Conservation (phyloP, 1,140 invertebrate genomes). For the Nephotettix cincticeps region DNA sequence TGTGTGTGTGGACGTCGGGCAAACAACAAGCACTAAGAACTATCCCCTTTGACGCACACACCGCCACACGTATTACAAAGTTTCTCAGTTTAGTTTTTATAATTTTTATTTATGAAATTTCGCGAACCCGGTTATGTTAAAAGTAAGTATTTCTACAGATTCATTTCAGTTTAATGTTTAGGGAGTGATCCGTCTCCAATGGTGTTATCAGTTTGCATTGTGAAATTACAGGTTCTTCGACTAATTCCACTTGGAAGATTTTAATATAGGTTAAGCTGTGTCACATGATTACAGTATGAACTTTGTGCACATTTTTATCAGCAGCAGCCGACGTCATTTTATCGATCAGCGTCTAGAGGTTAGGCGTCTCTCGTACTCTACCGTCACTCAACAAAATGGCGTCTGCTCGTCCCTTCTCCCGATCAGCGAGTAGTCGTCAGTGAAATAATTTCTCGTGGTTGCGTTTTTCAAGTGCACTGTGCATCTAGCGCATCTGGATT, state of each 20-base stretch:
- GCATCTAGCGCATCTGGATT: background rate
- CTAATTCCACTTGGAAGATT: too few relatives aligned
- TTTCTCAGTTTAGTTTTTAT: background rate
- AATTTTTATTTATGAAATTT: slow-evolving; percentile 13
- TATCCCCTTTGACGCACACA: slow-evolving; percentile 2
- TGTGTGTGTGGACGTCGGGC: slow-evolving; percentile 9
- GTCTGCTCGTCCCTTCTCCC: slow-evolving; percentile 6
- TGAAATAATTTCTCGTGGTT: background rate
- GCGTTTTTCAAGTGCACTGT: background rate
- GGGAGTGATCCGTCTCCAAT: too few relatives aligned
- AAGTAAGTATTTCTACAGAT: too few relatives aligned
- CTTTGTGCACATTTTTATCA: background rate
- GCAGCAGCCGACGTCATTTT: slow-evolving; percentile 9
- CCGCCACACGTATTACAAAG: background rate
- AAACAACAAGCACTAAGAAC: background rate
- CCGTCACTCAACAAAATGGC: slow-evolving; percentile 12
- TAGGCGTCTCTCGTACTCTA: slow-evolving; percentile 7
- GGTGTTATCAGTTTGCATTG: too few relatives aligned
- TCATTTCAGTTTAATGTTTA: too few relatives aligned
- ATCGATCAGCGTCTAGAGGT: slow-evolving; percentile 13
- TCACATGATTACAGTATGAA: background rate
- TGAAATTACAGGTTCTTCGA: too few relatives aligned
- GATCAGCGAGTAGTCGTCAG: background rate
- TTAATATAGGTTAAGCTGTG: background rate
- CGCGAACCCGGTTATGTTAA: background rate